Base-by-base conservation (phyloP, 2,113 vertebrate genomes). In the Microcebus griseorufus region DNA sequence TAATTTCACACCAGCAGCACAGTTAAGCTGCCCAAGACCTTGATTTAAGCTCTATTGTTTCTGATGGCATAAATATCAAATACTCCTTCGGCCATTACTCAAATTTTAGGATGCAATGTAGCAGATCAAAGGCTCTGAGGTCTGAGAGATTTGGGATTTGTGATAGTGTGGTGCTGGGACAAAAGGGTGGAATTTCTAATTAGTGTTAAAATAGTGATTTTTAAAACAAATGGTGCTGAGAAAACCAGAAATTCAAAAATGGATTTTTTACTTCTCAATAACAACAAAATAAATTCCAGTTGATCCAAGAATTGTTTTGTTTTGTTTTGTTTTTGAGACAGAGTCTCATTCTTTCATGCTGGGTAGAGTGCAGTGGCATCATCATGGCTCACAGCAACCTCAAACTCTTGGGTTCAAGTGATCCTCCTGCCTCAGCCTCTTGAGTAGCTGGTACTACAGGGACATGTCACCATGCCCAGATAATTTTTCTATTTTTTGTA, bases 161-260 rank as follows among this genome's bases (percentile, higher is more conserved):
- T 53, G 64, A 79, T 32, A 14, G 0, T 14, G 23, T 16, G 32
- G 25, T 64, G 20, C 27, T 72, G 32, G 25, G 39, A 39, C 20
- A 55, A 27, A 96, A 81, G 29, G 16, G 51, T 10, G 2, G n/a
- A 91, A 39, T 92, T 96, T 93, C 73, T 96, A 92, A 79, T 90
- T 55, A 37, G 11, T 51, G n/a, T 90, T 76, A 73, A 75, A 91
- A 94, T 2, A 39, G 53, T 80, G 5, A 84, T 86, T 65, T 88
- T 37, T 88, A 39, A 96, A 93, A 79, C 70, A 91, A 93, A 83
- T 67, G 9, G 12, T 62, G 7, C 79, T 82, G 39, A 91, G 83
- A 55, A 97, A 94, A 88, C 13, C 34, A 8, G 55, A 92, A 96
- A 88, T 89, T 85, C 64, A 37, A 96, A 91, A 72, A 91, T 48